Conservation (phyloP, 1,140 invertebrate species). For the Solen grandis region DNA sequence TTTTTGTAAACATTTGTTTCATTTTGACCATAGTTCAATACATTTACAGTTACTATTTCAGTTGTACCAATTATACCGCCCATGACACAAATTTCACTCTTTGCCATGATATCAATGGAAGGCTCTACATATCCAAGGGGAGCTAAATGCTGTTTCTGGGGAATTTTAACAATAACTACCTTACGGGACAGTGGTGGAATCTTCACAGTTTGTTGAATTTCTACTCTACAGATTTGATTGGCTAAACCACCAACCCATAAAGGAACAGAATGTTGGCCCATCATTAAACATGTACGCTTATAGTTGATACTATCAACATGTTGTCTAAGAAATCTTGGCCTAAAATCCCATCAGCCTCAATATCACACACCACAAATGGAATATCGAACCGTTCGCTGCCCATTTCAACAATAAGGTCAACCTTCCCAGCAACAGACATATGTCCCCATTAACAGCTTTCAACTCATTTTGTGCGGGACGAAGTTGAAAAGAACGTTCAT, state of each 20-base stretch:
- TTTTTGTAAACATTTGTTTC: background rate
- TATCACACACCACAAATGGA: slow-evolving; percentile 17
- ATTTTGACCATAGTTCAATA: background rate
- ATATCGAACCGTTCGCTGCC: background rate
- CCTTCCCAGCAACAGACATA: no score
- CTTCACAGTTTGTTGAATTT: background rate
- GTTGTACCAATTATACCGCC: background rate
- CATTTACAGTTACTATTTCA: background rate
- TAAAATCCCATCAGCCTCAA: slow-evolving; percentile 19
- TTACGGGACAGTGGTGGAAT: background rate
- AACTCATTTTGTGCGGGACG: no score
- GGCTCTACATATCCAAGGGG: background rate
- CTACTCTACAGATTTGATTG: slow-evolving; percentile 8
- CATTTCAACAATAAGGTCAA: background rate
- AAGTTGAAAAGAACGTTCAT: no score
- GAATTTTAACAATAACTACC: background rate
- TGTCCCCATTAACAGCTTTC: no score
- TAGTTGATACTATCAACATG: slow-evolving; percentile 21
- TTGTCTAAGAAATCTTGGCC: slow-evolving; percentile 12
- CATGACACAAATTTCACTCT: background rate
- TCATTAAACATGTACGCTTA: background rate
- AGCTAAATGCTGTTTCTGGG: background rate
- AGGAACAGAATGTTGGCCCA: background rate
- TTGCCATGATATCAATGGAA: background rate
- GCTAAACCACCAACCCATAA: background rate